Conservation (phyloP, 2,113 vertebrate genomes). For the Phyllostomus hastatus region DNA sequence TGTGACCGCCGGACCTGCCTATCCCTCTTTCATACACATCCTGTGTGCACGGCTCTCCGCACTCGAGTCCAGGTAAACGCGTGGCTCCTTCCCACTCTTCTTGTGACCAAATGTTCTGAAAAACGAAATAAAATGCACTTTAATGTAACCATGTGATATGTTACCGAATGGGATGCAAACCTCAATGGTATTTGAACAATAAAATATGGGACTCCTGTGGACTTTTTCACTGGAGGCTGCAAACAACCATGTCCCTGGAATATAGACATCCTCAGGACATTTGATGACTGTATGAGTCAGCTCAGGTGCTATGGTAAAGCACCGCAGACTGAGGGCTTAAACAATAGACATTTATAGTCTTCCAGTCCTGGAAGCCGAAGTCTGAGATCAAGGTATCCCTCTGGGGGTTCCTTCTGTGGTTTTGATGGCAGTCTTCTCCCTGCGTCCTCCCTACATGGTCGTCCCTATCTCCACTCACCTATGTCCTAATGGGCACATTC, state of each 20-base stretch:
- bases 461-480: fast-evolving
- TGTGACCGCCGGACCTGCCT: fast-evolving
- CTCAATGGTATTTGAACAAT: fast-evolving
- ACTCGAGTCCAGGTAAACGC: not conserved
- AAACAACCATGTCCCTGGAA: not conserved
- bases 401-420: fast-evolving
- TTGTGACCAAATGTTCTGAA: too few species aligned
- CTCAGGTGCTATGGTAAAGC: fast-evolving
- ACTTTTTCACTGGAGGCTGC: fast-evolving
- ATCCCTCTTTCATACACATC: fast-evolving
- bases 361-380: fast-evolving
- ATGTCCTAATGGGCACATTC: too few species aligned
- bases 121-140: not conserved
- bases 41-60: fast-evolving
- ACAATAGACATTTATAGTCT: not conserved
- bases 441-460: fast-evolving
- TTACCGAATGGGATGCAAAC: fast-evolving
- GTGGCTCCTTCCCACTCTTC: not conserved
- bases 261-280: fast-evolving
- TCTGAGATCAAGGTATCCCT: fast-evolving
- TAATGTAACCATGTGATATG: fast-evolving
- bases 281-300: fast-evolving
- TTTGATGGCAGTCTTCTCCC: fast-evolving
- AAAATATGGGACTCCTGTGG: fast-evolving
- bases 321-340: fast-evolving